Evolutionary conservation across 2,797 vertebrate genomes (phyloP).

Genomic region (Phylloscopus collybita): DNA sequence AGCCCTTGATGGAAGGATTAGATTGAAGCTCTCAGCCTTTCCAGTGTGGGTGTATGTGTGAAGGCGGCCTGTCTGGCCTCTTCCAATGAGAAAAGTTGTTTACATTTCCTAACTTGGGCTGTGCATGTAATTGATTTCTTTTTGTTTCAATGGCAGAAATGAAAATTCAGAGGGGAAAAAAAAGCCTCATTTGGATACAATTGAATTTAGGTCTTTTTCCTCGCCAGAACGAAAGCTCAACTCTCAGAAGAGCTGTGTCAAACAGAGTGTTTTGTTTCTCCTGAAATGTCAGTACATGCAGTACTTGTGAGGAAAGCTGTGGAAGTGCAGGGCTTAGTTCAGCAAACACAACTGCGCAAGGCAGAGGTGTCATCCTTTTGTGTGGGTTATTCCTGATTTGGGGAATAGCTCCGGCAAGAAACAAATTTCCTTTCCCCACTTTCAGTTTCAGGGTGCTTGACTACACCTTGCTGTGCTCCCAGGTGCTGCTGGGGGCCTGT

Average conservation of each 20-base stretch:
- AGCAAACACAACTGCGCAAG: neutral
- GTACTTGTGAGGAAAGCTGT: constrained; percentile 26
- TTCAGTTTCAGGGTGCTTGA: neutral
- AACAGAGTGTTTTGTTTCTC: constrained; percentile 37
- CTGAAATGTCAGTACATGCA: constrained; percentile 35
- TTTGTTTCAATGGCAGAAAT: constrained; percentile 48
- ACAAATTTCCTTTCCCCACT: neutral
- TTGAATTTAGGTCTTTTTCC: constrained; percentile 22
- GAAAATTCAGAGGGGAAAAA: constrained; percentile 11
- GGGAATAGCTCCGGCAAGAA: neutral
- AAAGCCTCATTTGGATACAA: constrained; percentile 3
- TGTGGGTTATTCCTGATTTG: neutral
- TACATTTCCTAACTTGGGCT: constrained; percentile 39
- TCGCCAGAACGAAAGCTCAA: neutral
- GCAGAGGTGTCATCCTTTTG: neutral
- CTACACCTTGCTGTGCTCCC: neutral
- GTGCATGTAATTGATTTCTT: constrained; percentile 36
- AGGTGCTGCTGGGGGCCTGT: neutral
- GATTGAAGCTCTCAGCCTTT: constrained; percentile 63
- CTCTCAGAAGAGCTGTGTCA: constrained; percentile 43
- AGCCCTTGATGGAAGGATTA: constrained; percentile 67
- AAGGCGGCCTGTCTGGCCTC: constrained; percentile 3
- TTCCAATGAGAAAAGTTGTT: constrained; percentile 49
- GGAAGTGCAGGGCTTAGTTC: neutral
- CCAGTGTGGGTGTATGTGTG: constrained; percentile 46